phyloP scores from a whole-genome alignment of 2,888 invertebrate genomes.

The Eremobia ochroleuca region DNA sequence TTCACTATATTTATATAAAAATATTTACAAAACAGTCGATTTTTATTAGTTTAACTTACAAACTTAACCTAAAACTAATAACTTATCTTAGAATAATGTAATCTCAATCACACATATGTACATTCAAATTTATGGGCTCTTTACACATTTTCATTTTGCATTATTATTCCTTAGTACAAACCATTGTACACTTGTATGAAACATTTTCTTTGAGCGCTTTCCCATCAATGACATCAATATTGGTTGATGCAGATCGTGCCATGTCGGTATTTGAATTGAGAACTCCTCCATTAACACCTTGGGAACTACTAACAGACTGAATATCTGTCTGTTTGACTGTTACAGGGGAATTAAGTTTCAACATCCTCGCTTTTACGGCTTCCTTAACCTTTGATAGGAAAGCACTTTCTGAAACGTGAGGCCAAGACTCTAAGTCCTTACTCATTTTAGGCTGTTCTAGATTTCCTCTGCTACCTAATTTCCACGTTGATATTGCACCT shows the following conservation, averaged over 20 bases:
- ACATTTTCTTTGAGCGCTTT: slow-evolving; percentile 80
- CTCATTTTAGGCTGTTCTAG: slow-evolving; percentile 13
- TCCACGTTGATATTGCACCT: neutral
- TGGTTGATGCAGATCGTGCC: slow-evolving; percentile 74
- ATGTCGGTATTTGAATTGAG: slow-evolving; percentile 64
- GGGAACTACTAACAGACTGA: neutral
- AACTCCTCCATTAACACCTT: slow-evolving; percentile 9
- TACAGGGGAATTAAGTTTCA: slow-evolving; percentile 52
- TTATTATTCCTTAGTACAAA: slow-evolving; percentile 78
- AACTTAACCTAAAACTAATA: slow-evolving; percentile 20
- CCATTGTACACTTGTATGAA: slow-evolving; percentile 83
- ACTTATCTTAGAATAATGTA: slow-evolving; percentile 31
- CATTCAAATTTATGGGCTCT: slow-evolving; percentile 1
- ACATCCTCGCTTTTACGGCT: slow-evolving; percentile 69
- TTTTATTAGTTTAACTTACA: neutral
- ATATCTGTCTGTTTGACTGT: slow-evolving; percentile 16
- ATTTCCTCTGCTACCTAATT: slow-evolving; percentile 4
- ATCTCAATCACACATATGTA: slow-evolving; percentile 3
- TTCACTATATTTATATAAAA: slow-evolving; percentile 31
- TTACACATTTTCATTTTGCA: neutral
- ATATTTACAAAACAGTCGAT: slow-evolving; percentile 47
- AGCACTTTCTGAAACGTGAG: slow-evolving; percentile 68
- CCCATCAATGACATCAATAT: slow-evolving; percentile 57
- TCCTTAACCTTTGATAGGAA: slow-evolving; percentile 76
- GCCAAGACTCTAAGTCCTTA: slow-evolving; percentile 57